These are phyloP conservation scores for Aegypius monachus DNA, from an alignment of 2,113 vertebrate genomes.

Conservation along the genomic window DNA sequence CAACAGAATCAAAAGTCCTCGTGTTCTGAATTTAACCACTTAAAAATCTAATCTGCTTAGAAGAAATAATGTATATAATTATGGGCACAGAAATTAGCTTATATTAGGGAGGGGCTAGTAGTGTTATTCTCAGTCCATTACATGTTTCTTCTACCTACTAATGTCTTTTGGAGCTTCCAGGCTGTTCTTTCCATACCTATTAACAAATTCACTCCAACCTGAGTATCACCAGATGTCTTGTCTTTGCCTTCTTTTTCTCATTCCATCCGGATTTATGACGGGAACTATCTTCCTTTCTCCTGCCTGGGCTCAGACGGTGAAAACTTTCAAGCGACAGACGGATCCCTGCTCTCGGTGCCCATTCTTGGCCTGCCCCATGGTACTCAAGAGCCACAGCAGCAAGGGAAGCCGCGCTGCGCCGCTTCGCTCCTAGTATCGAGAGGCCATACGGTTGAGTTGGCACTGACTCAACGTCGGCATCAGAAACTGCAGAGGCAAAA, in stretches of 20 bases:
- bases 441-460: background rate
- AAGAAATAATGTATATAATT: background rate
- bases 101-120: background rate
- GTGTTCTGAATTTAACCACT: background rate
- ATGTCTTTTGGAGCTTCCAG: background rate
- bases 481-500: background rate
- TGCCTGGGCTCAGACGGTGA: background rate
- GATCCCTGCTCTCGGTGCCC: background rate
- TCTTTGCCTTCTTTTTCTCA: background rate
- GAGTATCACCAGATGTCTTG: background rate
- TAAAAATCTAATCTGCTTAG: background rate
- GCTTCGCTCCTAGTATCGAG: background rate
- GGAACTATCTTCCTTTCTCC: background rate
- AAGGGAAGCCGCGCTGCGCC: background rate
- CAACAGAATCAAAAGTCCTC: background rate
- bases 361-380: background rate
- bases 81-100: background rate
- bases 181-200: background rate
- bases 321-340: background rate
- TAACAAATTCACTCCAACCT: background rate
- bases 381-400: background rate
- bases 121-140: background rate
- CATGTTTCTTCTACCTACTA: background rate
- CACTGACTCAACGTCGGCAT: background rate
- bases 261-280: accelerated